Evolutionary conservation across 2,888 invertebrate species (phyloP).

Genomic region (Plagodis pulveraria): DNA sequence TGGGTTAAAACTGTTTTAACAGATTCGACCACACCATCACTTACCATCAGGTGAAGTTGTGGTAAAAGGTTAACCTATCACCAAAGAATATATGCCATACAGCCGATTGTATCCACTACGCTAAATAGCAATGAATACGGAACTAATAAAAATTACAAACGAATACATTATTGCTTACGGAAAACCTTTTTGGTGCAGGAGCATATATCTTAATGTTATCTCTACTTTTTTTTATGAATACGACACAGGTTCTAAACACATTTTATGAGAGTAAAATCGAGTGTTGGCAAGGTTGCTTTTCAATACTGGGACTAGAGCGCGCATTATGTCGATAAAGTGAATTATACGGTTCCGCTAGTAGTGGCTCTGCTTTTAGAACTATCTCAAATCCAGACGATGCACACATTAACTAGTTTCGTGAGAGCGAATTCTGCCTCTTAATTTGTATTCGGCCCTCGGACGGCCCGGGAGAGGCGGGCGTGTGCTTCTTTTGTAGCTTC

Average conservation of each 20-base stretch:
- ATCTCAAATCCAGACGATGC: conserved; percentile 68
- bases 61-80: too few species aligned
- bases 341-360: conserved; percentile 48
- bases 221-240: not conserved
- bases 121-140: too few species aligned
- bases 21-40: too few species aligned
- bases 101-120: too few species aligned
- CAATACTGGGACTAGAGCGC: conserved; percentile 30
- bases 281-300: conserved; percentile 21
- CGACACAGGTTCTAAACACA: conserved; percentile 7
- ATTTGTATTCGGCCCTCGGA: conserved; percentile 78
- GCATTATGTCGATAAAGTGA: conserved; percentile 42
- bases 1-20: too few species aligned
- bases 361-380: conserved; percentile 54
- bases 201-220: not conserved
- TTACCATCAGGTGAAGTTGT: too few species aligned
- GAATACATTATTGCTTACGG: too few species aligned
- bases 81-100: too few species aligned
- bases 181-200: not conserved
- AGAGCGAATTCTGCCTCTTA: conserved; percentile 69
- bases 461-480: conserved; percentile 59
- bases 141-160: too few species aligned
- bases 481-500: conserved; percentile 76
- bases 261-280: conserved; percentile 13
- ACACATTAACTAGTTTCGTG: conserved; percentile 73